These are phyloP conservation scores for Hyposmocoma kahamanoa DNA, from an alignment of 1,140 invertebrate species.

Conservation along the genomic window DNA sequence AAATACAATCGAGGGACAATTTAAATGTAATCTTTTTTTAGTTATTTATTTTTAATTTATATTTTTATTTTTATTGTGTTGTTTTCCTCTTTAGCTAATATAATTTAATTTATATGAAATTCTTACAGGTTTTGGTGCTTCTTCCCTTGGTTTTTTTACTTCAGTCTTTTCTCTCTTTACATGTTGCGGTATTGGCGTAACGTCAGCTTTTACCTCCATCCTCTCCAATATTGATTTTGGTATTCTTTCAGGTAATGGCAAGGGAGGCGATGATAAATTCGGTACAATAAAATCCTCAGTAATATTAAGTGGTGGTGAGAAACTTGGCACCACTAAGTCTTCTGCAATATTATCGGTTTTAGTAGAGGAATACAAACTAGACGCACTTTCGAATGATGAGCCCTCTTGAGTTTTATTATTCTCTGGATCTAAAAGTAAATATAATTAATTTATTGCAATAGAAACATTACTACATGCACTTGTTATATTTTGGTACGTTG, in stretches of 20 bases:
- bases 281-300: constrained; percentile 71
- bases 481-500: not conserved
- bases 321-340: constrained; percentile 74
- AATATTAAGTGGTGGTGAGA: constrained; percentile 66
- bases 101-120: not conserved
- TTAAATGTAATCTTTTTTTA: constrained; percentile 1
- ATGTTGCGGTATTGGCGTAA: constrained; percentile 40
- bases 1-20: no score
- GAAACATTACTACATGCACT: not conserved
- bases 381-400: constrained; percentile 87
- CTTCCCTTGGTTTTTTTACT: constrained; percentile 46
- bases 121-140: constrained; percentile 34
- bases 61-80: not conserved
- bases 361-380: constrained; percentile 84
- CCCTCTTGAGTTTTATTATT: constrained; percentile 77
- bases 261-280: constrained; percentile 58
- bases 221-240: constrained; percentile 46
- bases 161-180: constrained; percentile 66
- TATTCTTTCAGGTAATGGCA: constrained; percentile 61
- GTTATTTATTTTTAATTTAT: not conserved
- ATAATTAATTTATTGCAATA: constrained; percentile 11
- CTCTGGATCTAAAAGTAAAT: constrained; percentile 53
- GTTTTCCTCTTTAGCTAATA: no score
- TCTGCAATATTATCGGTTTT: constrained; percentile 78
- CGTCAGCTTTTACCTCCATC: constrained; percentile 61